Base-by-base conservation (phyloP, 2,113 vertebrate species). In the Ranitomeya imitator region DNA sequence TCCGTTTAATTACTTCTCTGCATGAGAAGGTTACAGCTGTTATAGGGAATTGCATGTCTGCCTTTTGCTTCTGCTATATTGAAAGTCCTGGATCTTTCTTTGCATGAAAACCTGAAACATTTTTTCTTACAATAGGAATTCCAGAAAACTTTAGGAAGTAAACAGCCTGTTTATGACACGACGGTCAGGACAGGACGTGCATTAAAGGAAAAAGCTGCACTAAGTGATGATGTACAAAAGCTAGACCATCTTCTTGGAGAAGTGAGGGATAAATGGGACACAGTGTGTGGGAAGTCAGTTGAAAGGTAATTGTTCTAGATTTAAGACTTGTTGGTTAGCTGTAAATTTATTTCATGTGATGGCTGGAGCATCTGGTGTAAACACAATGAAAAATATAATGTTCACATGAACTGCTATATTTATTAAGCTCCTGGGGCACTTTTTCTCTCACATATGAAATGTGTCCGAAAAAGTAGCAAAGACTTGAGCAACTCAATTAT, bases 231-330 rank as follows among this genome's bases (percentile, higher is more conserved):
- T 93, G 94, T 94, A 14, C 98, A 99, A 89, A 98, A 96, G 84
- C 94, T 99, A 90, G 98, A 99, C 90, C 95, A 99, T 79, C 92
- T 99, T 63, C 92, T 99, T 89, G 97, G 97, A 87, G 98, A 99
- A 91, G 96, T 99, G 86, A 94, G 98, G 23, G 98, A 99, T 93
- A 99, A 97, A 90, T 99, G 98, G 98, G 98, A 99, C 94, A 99
- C 98, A 0, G 98, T 99, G 89, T 99, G 98, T 3, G 98, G 98
- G 51, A 99, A 99, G 92, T 99, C 98, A 0, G 98, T 99, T 73
- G 98, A 99, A 90, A 98, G 98, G 98, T 98, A 54, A 94, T 76
- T 76, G 45, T 74, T 83, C 18, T 15, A 51, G 18, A 11, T 51
- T 9, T 2, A n/a, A 8, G 63, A 0, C 2, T 26, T 31, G 31